Evolutionary conservation across 2,888 invertebrate species (phyloP).

Genomic region (Odontocerum albicorne): DNA sequence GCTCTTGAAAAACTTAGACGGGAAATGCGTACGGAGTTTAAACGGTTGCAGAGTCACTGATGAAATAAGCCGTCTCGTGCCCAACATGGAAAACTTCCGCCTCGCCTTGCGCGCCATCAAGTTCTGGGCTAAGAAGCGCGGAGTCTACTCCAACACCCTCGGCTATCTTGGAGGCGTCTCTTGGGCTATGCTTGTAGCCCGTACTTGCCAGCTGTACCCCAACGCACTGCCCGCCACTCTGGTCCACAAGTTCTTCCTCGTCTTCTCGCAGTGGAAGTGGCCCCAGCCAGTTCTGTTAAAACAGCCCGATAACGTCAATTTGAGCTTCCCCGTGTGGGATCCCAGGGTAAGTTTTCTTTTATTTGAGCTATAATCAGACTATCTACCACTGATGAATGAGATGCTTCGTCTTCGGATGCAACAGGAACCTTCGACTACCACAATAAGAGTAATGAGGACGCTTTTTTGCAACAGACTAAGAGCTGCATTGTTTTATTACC

Average conservation of each 20-base stretch:
- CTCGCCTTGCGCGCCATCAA: slow-evolving; percentile 93
- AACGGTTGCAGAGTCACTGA: slow-evolving; percentile 99
- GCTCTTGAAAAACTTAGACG: slow-evolving; percentile 91
- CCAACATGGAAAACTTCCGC: slow-evolving; percentile 91
- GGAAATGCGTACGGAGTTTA: slow-evolving; percentile 93
- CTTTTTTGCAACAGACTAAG: no score
- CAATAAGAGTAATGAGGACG: no score
- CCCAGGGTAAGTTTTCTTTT: slow-evolving; percentile 70
- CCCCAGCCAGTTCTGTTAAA: slow-evolving; percentile 96
- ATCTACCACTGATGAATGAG: no score
- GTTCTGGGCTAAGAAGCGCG: slow-evolving; percentile 97
- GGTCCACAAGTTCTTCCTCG: slow-evolving; percentile 97
- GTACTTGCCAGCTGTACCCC: slow-evolving; percentile 98
- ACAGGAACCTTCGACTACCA: no score
- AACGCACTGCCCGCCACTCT: slow-evolving; percentile 93
- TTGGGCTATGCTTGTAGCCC: slow-evolving; percentile 99
- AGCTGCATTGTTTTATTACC: no score
- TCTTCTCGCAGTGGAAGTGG: slow-evolving; percentile 99
- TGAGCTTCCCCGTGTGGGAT: slow-evolving; percentile 96
- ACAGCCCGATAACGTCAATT: slow-evolving; percentile 83
- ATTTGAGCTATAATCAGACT: no score
- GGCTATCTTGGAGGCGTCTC: slow-evolving; percentile 98
- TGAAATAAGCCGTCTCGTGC: slow-evolving; percentile 94
- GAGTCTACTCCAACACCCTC: slow-evolving; percentile 97
- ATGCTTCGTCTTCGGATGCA: no score